Base-by-base conservation (phyloP, 1,140 invertebrate species). In the Antheraea pernyi region DNA sequence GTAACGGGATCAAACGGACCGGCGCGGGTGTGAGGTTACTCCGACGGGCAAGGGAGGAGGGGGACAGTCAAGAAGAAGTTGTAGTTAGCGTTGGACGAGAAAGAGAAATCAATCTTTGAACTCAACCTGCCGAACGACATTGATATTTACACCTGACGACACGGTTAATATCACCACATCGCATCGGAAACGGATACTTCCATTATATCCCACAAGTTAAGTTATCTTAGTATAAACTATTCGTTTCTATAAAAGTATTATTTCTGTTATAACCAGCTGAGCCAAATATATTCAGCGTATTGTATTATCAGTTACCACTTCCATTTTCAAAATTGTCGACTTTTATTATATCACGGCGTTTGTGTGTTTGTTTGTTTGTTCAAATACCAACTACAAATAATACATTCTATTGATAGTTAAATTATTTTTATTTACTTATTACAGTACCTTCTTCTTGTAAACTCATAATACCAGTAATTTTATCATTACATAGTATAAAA, bases 71-170 rank as follows among this genome's bases (percentile, higher is more conserved):
- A 61, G 70, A 70, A 78, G 68, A 74, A 76, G 48, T 80, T 78
- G 73, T 80, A 81, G 78, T 79, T 80, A 69, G 75, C 71, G 58
- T 70, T 69, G 71, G 76, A 70, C 69, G 78, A 81, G 77, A 78
- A 80, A 81, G 80, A 83, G 84, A 77, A 88, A 89, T 89, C 87
- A 88, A 89, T 89, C 85, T 86, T 82, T 84, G 78, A 80, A 67
- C 69, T 63, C 77, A 79, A 80, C 80, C 79, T 78, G 75, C 71
- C 71, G 71, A 72, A 77, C 78, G 59, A 39, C 13, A 48, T 60
- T 53, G n/a, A 10, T 7, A 22, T 75, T 81, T 80, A 75, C 7
- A 65, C 3, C 0, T 8, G 46, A 73, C 80, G 78, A 81, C 61
- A 77, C 79, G 61, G 22, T 61, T 7, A 53, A 53, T 53, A n/a